Base-by-base conservation (phyloP, 2,888 invertebrate genomes). In the Spicauda simplicius region DNA sequence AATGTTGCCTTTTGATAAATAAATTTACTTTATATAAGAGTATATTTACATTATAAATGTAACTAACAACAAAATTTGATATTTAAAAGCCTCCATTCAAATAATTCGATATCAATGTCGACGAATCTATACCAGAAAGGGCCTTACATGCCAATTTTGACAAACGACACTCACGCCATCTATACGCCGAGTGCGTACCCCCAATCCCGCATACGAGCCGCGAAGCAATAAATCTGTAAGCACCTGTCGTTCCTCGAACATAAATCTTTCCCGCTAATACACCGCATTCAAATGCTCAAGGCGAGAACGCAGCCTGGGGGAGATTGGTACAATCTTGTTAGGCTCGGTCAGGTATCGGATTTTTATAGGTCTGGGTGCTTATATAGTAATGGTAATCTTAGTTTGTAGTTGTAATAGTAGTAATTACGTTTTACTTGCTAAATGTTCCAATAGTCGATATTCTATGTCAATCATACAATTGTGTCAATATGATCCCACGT, bases 251-350 rank as follows among this genome's bases (percentile, higher is more conserved):
- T 56, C 18, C 20, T 56, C 20, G n/a, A 50, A 60, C 55, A 66
- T 60, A 66, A 66, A 66, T 66, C 60, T 55, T 25, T 37, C 55
- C 89, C 86, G 85, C 87, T 87, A 90, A 88, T 89, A 88, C 85
- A 85, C 85, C 86, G 81, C 87, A 90, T 90, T 90, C 89, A 90
- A 90, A 90, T 88, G 85, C 85, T 50, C 48, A 50, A 52, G 19
- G 60, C 84, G 81, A 85, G 77, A 73, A 72, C 72, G 70, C 41
- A 25, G 25, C 25, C 41, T 41, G 5, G 2, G 12, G 12, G 41
- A 45, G 45, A 45, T n/a, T 45, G 45, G 5, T 45, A 45, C 45
- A 45, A 45, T 45, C 45, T 45, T n/a, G 14, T n/a, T n/a, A 45
- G n/a, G 45, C 14, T n/a, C 45, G n/a, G n/a, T 45, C 45, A 45